phyloP scores from a whole-genome alignment of 2,113 vertebrate genomes.

The Rostratula benghalensis region DNA sequence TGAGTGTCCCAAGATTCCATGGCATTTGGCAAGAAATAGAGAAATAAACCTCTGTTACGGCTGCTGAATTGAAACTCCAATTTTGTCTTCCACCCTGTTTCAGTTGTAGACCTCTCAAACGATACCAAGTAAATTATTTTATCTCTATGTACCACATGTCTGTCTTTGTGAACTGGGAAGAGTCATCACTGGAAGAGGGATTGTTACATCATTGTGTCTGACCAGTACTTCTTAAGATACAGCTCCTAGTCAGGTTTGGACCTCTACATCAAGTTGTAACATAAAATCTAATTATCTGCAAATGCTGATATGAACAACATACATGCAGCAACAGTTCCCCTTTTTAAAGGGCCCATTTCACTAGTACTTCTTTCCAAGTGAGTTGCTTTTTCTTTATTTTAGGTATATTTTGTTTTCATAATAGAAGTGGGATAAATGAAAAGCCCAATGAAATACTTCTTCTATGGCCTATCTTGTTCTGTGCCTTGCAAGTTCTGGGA shows the following conservation, averaged over 20 bases:
- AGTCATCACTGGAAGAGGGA: background rate
- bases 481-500: slow-evolving; percentile 8
- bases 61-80: background rate
- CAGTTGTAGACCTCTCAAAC: background rate
- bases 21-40: background rate
- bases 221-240: background rate
- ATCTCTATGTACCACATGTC: background rate
- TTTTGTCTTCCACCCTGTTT: background rate
- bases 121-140: background rate
- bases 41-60: background rate
- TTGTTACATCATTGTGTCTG: background rate
- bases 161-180: background rate
- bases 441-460: background rate
- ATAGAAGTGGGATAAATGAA: background rate
- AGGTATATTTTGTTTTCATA: background rate
- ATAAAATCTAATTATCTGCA: background rate
- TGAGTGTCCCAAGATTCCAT: background rate
- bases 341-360: background rate
- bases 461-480: background rate
- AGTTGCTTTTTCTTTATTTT: background rate
- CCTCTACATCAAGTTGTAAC: background rate
- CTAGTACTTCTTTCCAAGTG: background rate
- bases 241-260: background rate
- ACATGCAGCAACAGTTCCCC: background rate
- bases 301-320: background rate